Percentiles rank a stretch among this genome's conserved stretches.
Evolutionary conservation across 2,797 vertebrate genomes (phyloP).

Genomic region (Myotis vivesi): DNA sequence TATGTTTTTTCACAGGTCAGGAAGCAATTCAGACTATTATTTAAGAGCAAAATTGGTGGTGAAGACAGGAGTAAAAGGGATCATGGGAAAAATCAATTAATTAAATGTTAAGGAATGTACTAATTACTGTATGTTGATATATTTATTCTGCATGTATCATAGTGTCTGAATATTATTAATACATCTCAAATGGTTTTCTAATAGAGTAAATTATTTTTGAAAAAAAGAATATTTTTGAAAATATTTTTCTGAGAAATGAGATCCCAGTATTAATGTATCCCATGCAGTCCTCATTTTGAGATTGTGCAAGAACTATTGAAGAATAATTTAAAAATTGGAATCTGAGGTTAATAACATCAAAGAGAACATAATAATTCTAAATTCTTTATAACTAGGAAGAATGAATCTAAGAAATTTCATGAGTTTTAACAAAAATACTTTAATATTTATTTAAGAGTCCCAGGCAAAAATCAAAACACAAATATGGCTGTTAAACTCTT

Average conservation of each 20-base stretch:
- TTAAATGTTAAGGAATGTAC: neutral
- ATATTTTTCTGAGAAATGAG: neutral
- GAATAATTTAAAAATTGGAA: neutral
- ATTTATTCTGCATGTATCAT: neutral
- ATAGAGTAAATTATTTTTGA: neutral
- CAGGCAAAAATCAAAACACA: neutral
- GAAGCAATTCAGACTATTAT: neutral
- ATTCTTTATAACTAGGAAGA: neutral
- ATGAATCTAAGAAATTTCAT: neutral
- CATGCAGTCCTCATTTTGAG: neutral
- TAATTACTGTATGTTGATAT: neutral
- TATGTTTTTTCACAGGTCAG: neutral
- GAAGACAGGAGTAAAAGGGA: neutral
- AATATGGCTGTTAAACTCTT: neutral
- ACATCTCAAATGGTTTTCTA: neutral
- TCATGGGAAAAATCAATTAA: neutral
- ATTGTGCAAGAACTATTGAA: neutral
- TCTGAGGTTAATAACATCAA: neutral
- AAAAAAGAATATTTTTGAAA: neutral
- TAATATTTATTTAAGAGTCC: neutral
- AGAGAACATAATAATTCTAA: neutral
- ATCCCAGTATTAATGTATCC: neutral
- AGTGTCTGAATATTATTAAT: neutral
- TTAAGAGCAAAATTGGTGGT: neutral
- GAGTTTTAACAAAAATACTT: neutral